Base-by-base conservation (phyloP, 2,888 invertebrate species). In the Pyrrhosoma nymphula region DNA sequence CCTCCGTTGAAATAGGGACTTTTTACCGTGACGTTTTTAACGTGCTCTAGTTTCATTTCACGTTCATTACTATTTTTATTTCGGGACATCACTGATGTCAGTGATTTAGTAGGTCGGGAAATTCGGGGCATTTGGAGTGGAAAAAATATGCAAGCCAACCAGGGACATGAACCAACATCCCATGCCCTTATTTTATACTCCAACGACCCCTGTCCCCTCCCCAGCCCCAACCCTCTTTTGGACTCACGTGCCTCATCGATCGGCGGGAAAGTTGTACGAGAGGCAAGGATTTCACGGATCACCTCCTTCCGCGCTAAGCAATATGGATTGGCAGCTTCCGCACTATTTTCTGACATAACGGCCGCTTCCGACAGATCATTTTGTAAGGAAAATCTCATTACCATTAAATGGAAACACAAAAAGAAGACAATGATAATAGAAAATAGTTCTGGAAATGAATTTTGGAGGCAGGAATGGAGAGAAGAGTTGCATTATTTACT, bases 91-190 rank as follows among this genome's bases (percentile, higher is more conserved):
- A 69, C 69, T 35, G 30, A 35, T 82, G 82, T 35, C 82, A 35
- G 82, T 82, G 82, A 82, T 82, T 16, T 30, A 82, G 82, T 82
- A 35, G 35, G 82, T 82, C 10, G 82, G 35, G 82, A 82, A 82
- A 82, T 82, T 82, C 82, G 82, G 82, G 82, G 14, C 82, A 82
- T 82, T 82, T 82, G 35, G 82, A 82, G 82, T 14, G 82, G 82
- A 82, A 35, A 82, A 82, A 82, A 82, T 82, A 82, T 82, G 82
- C 82, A 82, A 35, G 82, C 82, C 82, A 82, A 30, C 82, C 82
- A 35, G 16, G 60, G 60, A 26, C 26, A 35, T 0, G 35, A 69
- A 26, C 69, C 82, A 35, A 82, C 30, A 82, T 3, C 35, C 82
- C 60, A 60, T 82, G 30, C 82, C 82, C 35, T 82, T 82, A 82